Conservation (phyloP, 1,140 invertebrate species). For the Aradophagus sp. region DNA sequence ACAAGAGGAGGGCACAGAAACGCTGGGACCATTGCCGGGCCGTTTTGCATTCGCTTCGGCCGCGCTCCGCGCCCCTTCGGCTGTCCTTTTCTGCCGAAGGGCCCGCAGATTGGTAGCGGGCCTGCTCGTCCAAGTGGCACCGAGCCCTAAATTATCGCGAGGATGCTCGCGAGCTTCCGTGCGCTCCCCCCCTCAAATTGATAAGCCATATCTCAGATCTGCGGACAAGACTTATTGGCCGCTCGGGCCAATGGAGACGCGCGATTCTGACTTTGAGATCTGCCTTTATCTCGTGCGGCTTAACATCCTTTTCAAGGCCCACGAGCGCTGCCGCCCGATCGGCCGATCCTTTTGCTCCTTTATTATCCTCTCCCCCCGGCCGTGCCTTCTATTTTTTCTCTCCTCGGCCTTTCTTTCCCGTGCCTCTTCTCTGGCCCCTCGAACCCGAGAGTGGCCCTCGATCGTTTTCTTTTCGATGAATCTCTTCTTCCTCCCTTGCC, state of each 20-base stretch:
- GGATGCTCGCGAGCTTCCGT: constrained; percentile 61
- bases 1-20: constrained; percentile 37
- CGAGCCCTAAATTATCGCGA: constrained; percentile 68
- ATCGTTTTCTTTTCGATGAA: constrained; percentile 44
- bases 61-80: constrained; percentile 63
- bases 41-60: constrained; percentile 72
- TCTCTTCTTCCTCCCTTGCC: constrained; percentile 39
- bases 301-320: constrained; percentile 29
- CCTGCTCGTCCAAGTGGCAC: constrained; percentile 59
- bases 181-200: constrained; percentile 68
- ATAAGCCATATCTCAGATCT: constrained; percentile 71
- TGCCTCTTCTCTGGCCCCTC: too few relatives aligned
- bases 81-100: constrained; percentile 62
- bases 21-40: constrained; percentile 31
- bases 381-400: constrained; percentile 9
- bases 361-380: background rate
- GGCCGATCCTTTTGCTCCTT: background rate
- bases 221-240: constrained; percentile 43
- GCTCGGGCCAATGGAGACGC: constrained; percentile 24
- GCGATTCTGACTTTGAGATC: constrained; percentile 26
- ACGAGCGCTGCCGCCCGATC: constrained; percentile 34
- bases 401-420: constrained; percentile 29
- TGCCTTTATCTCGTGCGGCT: constrained; percentile 20
- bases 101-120: constrained; percentile 23
- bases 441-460: constrained; percentile 8